Conservation (phyloP, 2,113 vertebrate genomes). For the Polyodon spathula region DNA sequence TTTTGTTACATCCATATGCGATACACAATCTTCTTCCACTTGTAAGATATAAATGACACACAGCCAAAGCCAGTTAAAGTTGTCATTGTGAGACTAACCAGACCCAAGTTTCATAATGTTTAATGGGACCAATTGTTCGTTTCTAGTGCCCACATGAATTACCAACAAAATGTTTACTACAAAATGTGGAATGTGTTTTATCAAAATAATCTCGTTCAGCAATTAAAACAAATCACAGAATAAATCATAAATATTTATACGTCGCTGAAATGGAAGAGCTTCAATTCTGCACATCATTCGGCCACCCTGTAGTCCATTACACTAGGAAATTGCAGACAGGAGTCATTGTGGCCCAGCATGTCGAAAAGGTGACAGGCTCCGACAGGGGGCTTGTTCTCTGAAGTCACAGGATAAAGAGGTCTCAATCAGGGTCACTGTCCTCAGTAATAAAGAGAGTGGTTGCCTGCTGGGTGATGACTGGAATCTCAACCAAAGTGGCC, state of each 20-base stretch:
- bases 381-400: neutral
- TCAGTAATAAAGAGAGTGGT: neutral
- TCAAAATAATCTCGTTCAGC: too few species aligned
- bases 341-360: neutral
- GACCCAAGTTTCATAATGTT: too few species aligned
- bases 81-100: too few species aligned
- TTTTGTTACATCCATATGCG: neutral
- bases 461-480: neutral
- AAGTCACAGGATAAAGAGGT: neutral
- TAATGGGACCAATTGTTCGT: too few species aligned
- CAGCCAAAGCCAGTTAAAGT: too few species aligned
- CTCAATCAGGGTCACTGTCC: neutral
- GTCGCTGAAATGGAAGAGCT: neutral
- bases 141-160: too few species aligned
- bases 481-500: neutral
- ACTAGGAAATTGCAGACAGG: neutral
- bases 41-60: neutral
- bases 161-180: too few species aligned
- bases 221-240: too few species aligned
- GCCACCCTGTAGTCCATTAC: neutral
- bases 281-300: neutral
- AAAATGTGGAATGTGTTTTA: too few species aligned
- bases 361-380: too few species aligned
- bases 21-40: neutral
- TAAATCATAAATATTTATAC: neutral